Conservation (phyloP, 2,113 vertebrate genomes). For the Phaethornis superciliosus region DNA sequence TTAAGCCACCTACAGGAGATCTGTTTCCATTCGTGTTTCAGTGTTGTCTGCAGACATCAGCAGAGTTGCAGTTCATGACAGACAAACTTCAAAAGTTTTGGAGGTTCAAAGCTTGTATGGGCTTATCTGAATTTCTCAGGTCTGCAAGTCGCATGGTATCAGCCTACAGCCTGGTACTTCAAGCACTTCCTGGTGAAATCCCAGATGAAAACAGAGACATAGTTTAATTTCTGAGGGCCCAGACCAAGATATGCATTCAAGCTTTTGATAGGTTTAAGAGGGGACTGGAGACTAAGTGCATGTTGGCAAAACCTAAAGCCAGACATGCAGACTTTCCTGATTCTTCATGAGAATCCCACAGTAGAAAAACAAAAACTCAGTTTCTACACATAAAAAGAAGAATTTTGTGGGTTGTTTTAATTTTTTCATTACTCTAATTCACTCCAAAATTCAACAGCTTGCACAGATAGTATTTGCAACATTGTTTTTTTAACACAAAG, state of each 20-base stretch:
- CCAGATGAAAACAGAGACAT: slow-evolving; percentile 21
- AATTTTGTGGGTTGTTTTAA: not conserved
- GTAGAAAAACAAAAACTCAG: not conserved
- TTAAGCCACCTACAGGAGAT: slow-evolving; percentile 12
- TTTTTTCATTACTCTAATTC: not conserved
- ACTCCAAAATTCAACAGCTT: not conserved
- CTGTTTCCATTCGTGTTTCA: slow-evolving; percentile 48
- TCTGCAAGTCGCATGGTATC: slow-evolving; percentile 50
- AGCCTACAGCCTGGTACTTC: slow-evolving; percentile 36
- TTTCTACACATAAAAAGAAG: not conserved
- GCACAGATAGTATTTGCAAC: not conserved
- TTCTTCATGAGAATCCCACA: not conserved
- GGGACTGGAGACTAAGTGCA: not conserved
- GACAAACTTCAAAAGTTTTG: slow-evolving; percentile 40
- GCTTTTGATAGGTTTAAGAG: slow-evolving; percentile 4
- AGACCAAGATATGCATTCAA: not conserved
- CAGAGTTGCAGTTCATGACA: not conserved
- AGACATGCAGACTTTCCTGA: not conserved
- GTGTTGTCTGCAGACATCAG: not conserved
- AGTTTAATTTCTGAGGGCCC: slow-evolving; percentile 16
- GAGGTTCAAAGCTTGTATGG: slow-evolving; percentile 28
- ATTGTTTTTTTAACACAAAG: not conserved
- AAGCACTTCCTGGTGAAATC: slow-evolving; percentile 36
- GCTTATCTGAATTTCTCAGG: slow-evolving; percentile 61
- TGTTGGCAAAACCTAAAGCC: not conserved